Evolutionary conservation across 2,888 invertebrate genomes (phyloP).

Genomic region (Reticulitermes lucifugus): DNA sequence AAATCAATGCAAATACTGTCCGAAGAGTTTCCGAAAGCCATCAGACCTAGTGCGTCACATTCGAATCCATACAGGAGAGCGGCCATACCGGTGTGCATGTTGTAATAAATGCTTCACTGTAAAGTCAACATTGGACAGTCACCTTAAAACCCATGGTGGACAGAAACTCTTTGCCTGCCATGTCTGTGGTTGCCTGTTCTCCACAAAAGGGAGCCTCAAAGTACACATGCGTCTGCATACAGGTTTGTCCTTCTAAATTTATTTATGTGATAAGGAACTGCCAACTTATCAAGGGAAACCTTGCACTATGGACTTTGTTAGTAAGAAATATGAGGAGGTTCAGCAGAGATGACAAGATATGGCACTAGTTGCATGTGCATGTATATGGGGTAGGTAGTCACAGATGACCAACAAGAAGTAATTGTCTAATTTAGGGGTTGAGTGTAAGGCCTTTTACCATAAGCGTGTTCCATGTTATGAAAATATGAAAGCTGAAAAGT

Average conservation of each 20-base stretch:
- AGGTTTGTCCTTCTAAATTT: conserved; percentile 59
- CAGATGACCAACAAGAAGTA: too few species aligned
- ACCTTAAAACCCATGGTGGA: conserved; percentile 70
- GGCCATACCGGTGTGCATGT: conserved; percentile 70
- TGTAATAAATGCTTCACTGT: conserved; percentile 72
- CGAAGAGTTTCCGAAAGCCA: conserved; percentile 75
- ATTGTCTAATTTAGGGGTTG: too few species aligned
- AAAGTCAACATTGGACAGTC: conserved; percentile 74
- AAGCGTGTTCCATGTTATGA: too few species aligned
- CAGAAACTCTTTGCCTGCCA: conserved; percentile 71
- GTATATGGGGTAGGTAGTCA: neutral
- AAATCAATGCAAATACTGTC: conserved; percentile 70
- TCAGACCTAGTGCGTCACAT: conserved; percentile 75
- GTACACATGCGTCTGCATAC: conserved; percentile 76
- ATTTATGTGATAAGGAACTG: neutral
- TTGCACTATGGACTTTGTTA: neutral
- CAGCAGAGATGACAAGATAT: too few species aligned
- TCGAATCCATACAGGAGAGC: conserved; percentile 76
- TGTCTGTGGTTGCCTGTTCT: conserved; percentile 72
- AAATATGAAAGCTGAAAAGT: too few species aligned
- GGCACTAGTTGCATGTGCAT: too few species aligned
- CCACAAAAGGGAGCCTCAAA: conserved; percentile 74
- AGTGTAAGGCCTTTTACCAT: too few species aligned
- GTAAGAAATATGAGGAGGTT: too few species aligned
- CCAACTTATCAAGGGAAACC: too few species aligned